A percentile compares a stretch with the other conserved stretches of the same genome.
These are phyloP conservation scores for Geotrupes spiniger DNA, from an alignment of 2,888 invertebrate genomes.

Conservation along the genomic window DNA sequence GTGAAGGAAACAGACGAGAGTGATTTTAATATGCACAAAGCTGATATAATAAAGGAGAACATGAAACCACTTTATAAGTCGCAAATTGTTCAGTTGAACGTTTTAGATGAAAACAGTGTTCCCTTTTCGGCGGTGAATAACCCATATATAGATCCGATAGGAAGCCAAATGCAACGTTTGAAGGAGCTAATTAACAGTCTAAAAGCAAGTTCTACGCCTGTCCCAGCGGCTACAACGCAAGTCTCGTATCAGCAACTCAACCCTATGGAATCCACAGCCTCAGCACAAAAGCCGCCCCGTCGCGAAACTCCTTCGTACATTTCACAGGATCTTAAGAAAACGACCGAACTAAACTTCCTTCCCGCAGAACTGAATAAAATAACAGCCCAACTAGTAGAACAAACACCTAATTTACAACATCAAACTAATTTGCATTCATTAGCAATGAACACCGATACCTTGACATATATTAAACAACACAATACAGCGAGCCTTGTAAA, in stretches of 20 bases:
- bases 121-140: slow-evolving; percentile 1
- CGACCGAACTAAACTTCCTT: slow-evolving; percentile 13
- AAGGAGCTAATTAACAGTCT: slow-evolving; percentile 15
- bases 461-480: too few relatives aligned
- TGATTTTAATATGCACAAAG: too few relatives aligned
- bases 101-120: background rate
- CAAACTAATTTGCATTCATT: too few relatives aligned
- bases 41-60: too few relatives aligned
- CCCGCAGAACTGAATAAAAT: slow-evolving; percentile 3
- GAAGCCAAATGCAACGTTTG: slow-evolving; percentile 10
- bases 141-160: slow-evolving; percentile 10
- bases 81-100: background rate
- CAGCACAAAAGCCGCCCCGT: slow-evolving; percentile 9
- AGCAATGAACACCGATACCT: too few relatives aligned
- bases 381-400: background rate
- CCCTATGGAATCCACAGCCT: slow-evolving; percentile 11
- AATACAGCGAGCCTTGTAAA: too few relatives aligned
- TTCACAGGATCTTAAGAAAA: slow-evolving; percentile 2
- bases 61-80: too few relatives aligned
- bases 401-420: slow-evolving; percentile 3
- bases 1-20: too few relatives aligned
- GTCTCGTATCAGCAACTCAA: slow-evolving; percentile 7
- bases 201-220: slow-evolving; percentile 9
- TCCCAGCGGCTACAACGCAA: slow-evolving; percentile 1
- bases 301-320: slow-evolving; percentile 4